Conservation (phyloP, 1,140 invertebrate genomes). For the Ips nitidus region DNA sequence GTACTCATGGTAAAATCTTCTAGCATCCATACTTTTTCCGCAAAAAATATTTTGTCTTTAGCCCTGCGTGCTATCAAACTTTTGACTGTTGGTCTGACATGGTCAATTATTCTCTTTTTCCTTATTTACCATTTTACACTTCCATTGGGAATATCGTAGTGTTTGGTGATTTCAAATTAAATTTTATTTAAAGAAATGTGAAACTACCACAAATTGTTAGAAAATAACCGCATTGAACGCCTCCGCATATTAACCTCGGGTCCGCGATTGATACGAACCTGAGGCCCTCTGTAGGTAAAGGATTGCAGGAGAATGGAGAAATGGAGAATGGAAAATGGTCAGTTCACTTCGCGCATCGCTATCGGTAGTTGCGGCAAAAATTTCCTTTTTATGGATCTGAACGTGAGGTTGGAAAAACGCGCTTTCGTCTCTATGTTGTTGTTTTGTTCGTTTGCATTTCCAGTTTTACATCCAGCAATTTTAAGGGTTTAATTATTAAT, state of each 20-base stretch:
- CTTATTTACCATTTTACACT: background rate
- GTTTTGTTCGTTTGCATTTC: constrained; percentile 1
- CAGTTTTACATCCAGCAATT: background rate
- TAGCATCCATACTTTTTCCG: too few species aligned
- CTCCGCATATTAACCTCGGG: background rate
- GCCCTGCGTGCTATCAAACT: background rate
- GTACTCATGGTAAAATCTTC: too few species aligned
- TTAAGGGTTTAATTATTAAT: background rate
- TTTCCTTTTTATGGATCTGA: background rate
- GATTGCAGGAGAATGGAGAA: background rate
- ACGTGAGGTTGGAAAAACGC: background rate
- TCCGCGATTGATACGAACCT: background rate
- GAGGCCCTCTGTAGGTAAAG: background rate
- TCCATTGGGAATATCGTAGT: background rate
- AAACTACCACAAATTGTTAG: background rate
- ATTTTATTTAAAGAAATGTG: background rate
- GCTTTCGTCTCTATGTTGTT: background rate
- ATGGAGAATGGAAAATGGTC: background rate
- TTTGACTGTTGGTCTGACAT: background rate
- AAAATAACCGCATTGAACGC: constrained; percentile 16
- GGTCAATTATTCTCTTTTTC: background rate
- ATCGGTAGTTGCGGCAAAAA: constrained; percentile 17
- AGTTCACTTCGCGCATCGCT: constrained; percentile 17
- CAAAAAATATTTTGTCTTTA: too few species aligned
- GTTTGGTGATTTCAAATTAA: background rate